A percentile compares a stretch with the other conserved stretches of the same genome.
phyloP scores from a whole-genome alignment of 2,888 invertebrate genomes.

The Troides helena region DNA sequence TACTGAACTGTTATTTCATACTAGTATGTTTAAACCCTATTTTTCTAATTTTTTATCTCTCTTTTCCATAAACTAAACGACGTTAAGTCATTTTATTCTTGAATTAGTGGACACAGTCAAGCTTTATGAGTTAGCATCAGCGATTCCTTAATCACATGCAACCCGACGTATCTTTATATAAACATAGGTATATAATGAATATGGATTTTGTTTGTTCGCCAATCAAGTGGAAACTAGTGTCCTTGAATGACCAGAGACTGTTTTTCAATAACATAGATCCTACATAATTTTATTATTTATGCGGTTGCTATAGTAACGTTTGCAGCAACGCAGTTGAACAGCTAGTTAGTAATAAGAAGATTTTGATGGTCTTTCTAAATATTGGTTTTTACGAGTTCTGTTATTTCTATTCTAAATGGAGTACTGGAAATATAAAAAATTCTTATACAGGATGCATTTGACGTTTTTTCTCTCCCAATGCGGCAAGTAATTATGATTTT shows the following conservation, averaged over 20 bases:
- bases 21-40: too few species aligned
- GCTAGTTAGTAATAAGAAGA: neutral
- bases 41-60: neutral
- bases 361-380: neutral
- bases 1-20: too few species aligned
- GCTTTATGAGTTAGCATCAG: constrained; percentile 46
- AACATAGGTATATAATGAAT: too few species aligned
- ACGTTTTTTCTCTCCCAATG: constrained; percentile 14
- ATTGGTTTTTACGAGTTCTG: neutral
- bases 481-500: constrained; percentile 31
- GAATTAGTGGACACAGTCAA: constrained; percentile 48
- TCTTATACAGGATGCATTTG: constrained; percentile 20
- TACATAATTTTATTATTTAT: too few species aligned
- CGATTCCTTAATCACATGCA: constrained; percentile 55
- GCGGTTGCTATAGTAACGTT: too few species aligned
- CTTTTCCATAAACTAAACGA: constrained; percentile 31
- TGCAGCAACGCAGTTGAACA: too few species aligned
- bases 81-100: constrained; percentile 36
- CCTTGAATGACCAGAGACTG: too few species aligned
- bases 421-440: neutral
- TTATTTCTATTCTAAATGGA: neutral
- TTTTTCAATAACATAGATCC: too few species aligned
- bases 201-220: too few species aligned
- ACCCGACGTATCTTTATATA: constrained; percentile 48
- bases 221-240: too few species aligned